Base-by-base conservation (phyloP, 2,797 vertebrate genomes). In the Anguilla marmorata region DNA sequence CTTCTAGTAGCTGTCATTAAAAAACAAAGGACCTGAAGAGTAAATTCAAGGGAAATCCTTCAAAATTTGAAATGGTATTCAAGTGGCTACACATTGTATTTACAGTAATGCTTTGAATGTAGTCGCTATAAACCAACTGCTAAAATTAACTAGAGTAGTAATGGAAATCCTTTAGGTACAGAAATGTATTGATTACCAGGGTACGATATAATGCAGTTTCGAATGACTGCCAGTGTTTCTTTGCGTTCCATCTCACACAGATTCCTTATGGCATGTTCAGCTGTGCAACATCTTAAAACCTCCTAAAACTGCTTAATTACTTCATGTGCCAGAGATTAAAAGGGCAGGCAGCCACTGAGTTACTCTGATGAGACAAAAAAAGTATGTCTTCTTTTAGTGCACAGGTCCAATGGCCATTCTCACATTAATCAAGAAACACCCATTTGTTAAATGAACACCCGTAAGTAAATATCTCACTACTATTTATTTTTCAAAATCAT, bases 401-500 rank as follows among this genome's bases (percentile, higher is more conserved):
- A 48, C 41, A 56, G 50, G 19, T 24, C n/a, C 4, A 24, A 5
- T 82, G 24, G 52, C 19, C n/a, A 19, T 84, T 84, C 50, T 54
- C 50, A 84, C 14, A 72, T 30, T 30, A 87, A 48, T 30, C 11
- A 8, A 24, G 45, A 86, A 88, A 88, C 24, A 86, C 30, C 58
- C 11, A 16, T 54, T 50, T 56, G 21, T 85, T 63, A n/a, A 45
- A 79, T 79, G 4, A 63, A 84, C 45, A 86, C 5, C 19, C n/a
- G 19, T 84, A 84, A 27, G 8, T 69, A 89, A 84, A 72, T 56
- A 72, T 86, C 76, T 72, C 58, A 33, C 21, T 72, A 72, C 80
- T 58, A 63, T 90, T 87, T 90, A 90, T 96, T 91, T 95, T 94
- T 94, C 95, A 96, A 96, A 90, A 90, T 92, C 86, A 93, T 90